Evolutionary conservation across 30 jellyfish, hydroid and myxozoan genomes (phyloP).

Genomic region (Chrysaora quinquecirrha): DNA sequence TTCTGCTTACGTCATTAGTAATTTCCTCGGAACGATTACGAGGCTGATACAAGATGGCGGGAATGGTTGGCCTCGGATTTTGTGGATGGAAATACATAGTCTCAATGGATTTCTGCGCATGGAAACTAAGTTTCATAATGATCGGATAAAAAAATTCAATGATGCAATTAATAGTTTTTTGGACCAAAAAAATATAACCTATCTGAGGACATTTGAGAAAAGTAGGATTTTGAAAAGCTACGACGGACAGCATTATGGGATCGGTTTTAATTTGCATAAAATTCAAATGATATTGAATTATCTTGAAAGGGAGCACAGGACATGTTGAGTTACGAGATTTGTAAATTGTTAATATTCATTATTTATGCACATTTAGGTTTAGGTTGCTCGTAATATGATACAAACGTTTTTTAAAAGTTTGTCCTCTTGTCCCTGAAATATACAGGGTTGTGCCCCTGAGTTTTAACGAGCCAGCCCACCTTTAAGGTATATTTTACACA

Average conservation of each 20-base stretch:
- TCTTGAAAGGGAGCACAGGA: slow-evolving; percentile 11
- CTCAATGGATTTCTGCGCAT: slow-evolving; percentile 83
- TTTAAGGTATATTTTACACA: no score
- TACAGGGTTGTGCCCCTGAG: no score
- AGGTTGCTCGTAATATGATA: no score
- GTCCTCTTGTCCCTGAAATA: no score
- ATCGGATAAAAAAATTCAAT: slow-evolving; percentile 52
- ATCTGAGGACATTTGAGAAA: slow-evolving; percentile 73
- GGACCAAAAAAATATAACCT: slow-evolving; percentile 43
- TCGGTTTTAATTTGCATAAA: slow-evolving; percentile 76
- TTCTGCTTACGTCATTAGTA: slow-evolving; percentile 19
- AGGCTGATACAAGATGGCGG: slow-evolving; percentile 49
- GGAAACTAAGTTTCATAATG: slow-evolving; percentile 69
- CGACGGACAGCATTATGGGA: slow-evolving; percentile 95
- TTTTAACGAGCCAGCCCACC: no score
- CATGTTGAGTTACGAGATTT: no score
- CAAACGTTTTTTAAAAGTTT: no score
- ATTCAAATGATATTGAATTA: slow-evolving; percentile 56
- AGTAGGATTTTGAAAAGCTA: slow-evolving; percentile 72
- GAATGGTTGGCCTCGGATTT: slow-evolving; percentile 82
- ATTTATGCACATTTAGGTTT: no score
- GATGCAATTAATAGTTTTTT: slow-evolving; percentile 38
- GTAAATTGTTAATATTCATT: no score
- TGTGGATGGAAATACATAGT: slow-evolving; percentile 90
- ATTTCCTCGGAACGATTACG: slow-evolving; percentile 40